Evolutionary conservation across 2,113 vertebrate species (phyloP).

Genomic region (Myodes glareolus): DNA sequence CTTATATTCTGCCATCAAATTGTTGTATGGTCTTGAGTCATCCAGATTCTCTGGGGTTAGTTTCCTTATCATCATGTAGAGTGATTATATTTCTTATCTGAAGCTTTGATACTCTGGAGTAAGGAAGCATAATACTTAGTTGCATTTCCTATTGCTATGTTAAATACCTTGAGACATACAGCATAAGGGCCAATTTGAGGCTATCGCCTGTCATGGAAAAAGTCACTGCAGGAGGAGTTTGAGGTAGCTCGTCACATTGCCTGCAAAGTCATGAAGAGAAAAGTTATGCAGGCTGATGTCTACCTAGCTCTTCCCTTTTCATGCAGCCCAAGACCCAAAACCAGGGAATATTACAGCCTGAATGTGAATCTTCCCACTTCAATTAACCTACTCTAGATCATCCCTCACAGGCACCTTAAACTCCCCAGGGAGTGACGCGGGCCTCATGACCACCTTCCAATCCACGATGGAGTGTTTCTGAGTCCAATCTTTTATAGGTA

Average conservation of each 20-base stretch:
- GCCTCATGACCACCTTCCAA: neutral
- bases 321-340: neutral
- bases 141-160: neutral
- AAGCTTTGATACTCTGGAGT: neutral
- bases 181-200: neutral
- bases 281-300: fast-evolving
- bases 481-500: neutral
- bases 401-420: neutral
- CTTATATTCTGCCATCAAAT: neutral
- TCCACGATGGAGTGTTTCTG: too few species aligned
- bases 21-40: neutral
- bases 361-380: neutral
- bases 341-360: neutral
- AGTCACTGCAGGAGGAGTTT: neutral
- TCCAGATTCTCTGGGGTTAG: neutral
- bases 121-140: neutral
- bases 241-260: neutral
- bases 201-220: neutral
- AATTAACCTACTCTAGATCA: neutral
- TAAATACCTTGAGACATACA: neutral
- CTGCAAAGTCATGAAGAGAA: neutral
- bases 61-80: neutral
- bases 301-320: neutral
- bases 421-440: too few species aligned
- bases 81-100: neutral